Percentiles rank a stretch among this genome's conserved stretches.
Conservation (phyloP, 2,113 vertebrate species). For the Nycticorax nycticorax region DNA sequence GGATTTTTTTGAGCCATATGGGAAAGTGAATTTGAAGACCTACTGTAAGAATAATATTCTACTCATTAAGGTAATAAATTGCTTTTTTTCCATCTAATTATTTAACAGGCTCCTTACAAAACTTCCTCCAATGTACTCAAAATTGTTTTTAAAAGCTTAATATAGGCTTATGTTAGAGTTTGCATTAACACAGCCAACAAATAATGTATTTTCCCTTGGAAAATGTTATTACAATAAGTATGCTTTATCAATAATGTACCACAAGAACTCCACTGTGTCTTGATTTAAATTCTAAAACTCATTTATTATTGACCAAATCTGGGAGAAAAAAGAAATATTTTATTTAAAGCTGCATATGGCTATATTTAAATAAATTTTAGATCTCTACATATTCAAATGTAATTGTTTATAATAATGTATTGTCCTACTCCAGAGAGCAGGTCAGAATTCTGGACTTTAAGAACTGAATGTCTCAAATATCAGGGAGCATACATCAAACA, state of each 20-base stretch:
- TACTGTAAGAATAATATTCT: background rate
- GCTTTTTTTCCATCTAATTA: constrained; percentile 14
- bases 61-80: constrained; percentile 16
- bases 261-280: constrained; percentile 51
- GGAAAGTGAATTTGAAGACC: background rate
- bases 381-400: constrained; percentile 28
- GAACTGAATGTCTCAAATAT: background rate
- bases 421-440: background rate
- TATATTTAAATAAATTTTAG: constrained; percentile 24
- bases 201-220: constrained; percentile 56
- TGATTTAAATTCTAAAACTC: constrained; percentile 72
- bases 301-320: constrained; percentile 76
- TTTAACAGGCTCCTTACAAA: constrained; percentile 4
- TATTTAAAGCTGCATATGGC: constrained; percentile 46
- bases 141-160: constrained; percentile 24
- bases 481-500: background rate
- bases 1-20: background rate
- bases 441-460: constrained; percentile 7
- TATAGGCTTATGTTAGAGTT: constrained; percentile 34
- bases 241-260: constrained; percentile 76
- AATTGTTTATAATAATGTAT: background rate
- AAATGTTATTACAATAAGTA: constrained; percentile 66
- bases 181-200: no score
- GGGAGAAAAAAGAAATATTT: constrained; percentile 4
- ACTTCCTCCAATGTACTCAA: background rate